phyloP scores from a whole-genome alignment of 53 echinoderm and acorn worm species.

The Hippasteria phrygiana region DNA sequence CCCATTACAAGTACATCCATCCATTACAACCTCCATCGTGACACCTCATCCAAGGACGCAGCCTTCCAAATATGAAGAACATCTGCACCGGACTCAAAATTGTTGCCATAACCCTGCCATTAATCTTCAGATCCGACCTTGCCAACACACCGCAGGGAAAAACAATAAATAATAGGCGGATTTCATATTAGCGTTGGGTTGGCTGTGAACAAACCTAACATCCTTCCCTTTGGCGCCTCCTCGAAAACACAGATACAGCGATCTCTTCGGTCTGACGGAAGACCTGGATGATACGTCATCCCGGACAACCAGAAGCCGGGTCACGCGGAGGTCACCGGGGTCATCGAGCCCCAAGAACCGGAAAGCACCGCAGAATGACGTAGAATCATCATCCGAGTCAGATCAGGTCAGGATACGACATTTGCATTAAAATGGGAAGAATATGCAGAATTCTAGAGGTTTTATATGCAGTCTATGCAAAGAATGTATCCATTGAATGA shows the following conservation, averaged over 20 bases:
- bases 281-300: conserved; percentile 89
- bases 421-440: too few relatives aligned
- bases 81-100: too few relatives aligned
- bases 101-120: too few relatives aligned
- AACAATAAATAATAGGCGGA: neutral
- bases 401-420: conserved; percentile 70
- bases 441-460: too few relatives aligned
- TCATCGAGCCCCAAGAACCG: conserved; percentile 83
- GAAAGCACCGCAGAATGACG: conserved; percentile 70
- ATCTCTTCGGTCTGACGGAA: conserved; percentile 91
- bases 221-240: neutral
- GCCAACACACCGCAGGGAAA: neutral
- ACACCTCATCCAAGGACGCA: too few relatives aligned
- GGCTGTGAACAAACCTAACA: neutral
- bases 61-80: too few relatives aligned
- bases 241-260: conserved; percentile 77
- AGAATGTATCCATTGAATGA: neutral
- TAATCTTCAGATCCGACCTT: too few relatives aligned
- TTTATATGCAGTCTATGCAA: neutral
- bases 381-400: conserved; percentile 80
- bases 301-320: conserved; percentile 87
- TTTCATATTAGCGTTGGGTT: neutral
- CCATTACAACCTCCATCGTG: too few relatives aligned
- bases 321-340: conserved; percentile 91
- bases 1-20: too few relatives aligned